Evolutionary conservation across 2,113 vertebrate species (phyloP).

Genomic region (Ailuropoda melanoleuca): DNA sequence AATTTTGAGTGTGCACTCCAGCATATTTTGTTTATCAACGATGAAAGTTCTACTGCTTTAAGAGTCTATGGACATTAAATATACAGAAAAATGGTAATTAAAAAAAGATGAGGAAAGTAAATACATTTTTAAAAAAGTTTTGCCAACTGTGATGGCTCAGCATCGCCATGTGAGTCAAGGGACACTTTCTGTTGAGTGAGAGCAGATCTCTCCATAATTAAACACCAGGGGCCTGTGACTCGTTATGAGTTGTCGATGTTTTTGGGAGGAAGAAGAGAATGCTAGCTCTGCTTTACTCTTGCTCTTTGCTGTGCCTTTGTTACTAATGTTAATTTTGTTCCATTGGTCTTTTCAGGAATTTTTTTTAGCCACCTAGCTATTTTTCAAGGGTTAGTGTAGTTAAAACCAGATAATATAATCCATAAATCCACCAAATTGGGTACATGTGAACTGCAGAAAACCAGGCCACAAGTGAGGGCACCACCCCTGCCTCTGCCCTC

Average conservation of each 20-base stretch:
- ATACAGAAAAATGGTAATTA: not conserved
- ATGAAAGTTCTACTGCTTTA: not conserved
- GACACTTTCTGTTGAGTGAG: not conserved
- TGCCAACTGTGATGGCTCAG: not conserved
- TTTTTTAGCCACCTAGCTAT: not conserved
- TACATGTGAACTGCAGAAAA: constrained; percentile 1
- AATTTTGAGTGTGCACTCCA: not conserved
- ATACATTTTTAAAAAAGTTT: not conserved
- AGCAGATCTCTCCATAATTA: not conserved
- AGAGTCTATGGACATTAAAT: not conserved
- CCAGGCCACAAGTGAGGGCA: not conserved
- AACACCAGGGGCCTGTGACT: not conserved
- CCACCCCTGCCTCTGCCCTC: not conserved
- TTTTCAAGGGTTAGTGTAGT: not conserved
- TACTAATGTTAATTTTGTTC: not conserved
- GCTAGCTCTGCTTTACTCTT: not conserved
- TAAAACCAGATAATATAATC: constrained; percentile 15
- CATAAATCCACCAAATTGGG: constrained; percentile 19
- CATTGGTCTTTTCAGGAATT: not conserved
- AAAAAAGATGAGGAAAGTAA: not conserved
- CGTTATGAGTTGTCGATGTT: accelerated
- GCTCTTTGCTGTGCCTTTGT: not conserved
- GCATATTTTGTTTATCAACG: not conserved
- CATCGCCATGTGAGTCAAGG: not conserved
- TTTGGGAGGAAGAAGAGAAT: not conserved